Base-by-base conservation (phyloP, 2,797 vertebrate genomes). In the Channa striata region DNA sequence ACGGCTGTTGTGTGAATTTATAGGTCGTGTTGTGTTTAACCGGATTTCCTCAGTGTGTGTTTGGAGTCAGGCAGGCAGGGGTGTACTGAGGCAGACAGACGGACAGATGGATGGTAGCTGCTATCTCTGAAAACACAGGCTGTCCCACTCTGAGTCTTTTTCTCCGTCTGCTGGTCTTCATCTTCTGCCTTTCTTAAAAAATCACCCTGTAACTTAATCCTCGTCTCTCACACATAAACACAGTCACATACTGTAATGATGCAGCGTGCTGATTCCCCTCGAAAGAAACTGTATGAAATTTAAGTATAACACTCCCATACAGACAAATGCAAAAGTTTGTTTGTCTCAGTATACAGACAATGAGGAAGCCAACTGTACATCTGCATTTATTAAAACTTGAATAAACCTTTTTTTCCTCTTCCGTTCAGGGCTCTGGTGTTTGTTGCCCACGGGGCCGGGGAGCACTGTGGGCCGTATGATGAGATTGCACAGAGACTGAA, bases 381-480 rank as follows among this genome's bases (percentile, higher is more conserved):
- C 11, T 53, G 21, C 0, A 19, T 21, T 33, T 54, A 36, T 43
- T 6, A 61, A 63, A 3, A 36, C 4, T 9, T 57, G 11, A 59
- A 17, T 64, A 1, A 47, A 68, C 34, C n/a, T n/a, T 19, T 23
- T 43, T 21, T 2, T 37, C 58, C 33, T 54, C 61, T 21, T 81
- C 39, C 36, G 30, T 20, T 51, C 91, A 99, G 98, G 92, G 97
- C 95, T 11, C 93, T 99, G 40, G 92, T 98, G 82, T 97, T 97
- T 47, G 89, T 99, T 50, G 94, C 82, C 54, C 98, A 99, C 0
- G 98, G 98, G 4, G 96, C 96, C 0, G 98, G 94, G 57, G 98
- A 99, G 79, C 98, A 99, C 82, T 95, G 94, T 20, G 96, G 96
- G 73, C 93, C 94, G 16, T 99, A 99, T 2, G 92, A 95, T 0